phyloP scores from a whole-genome alignment of 2,797 vertebrate species.

The Pagetopsis macropterus region DNA sequence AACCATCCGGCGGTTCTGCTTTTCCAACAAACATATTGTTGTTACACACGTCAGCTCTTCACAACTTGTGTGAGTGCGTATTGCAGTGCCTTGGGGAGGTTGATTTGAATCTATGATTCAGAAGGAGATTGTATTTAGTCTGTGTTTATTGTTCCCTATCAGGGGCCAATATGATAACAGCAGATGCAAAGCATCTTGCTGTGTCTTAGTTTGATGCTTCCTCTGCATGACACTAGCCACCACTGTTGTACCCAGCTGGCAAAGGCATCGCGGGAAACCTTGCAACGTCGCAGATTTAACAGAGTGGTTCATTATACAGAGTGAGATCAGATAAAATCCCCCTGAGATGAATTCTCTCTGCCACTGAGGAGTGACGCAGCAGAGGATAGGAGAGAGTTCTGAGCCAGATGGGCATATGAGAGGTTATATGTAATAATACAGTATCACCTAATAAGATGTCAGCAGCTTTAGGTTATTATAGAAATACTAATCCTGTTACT shows the following conservation, averaged over 20 bases:
- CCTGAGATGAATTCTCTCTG: conserved; percentile 59
- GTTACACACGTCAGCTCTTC: conserved; percentile 24
- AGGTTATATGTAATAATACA: conserved; percentile 51
- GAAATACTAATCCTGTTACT: conserved; percentile 22
- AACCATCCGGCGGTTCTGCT: conserved; percentile 18
- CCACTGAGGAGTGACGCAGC: conserved; percentile 38
- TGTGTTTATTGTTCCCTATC: conserved; percentile 71
- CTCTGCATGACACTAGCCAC: conserved; percentile 42
- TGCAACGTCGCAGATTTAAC: conserved; percentile 33
- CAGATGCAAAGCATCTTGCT: conserved; percentile 65
- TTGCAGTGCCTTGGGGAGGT: conserved; percentile 38
- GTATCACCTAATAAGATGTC: conserved; percentile 63
- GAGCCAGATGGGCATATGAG: conserved; percentile 47
- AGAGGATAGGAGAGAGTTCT: conserved; percentile 30
- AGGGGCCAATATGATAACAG: conserved; percentile 61
- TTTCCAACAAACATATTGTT: conserved; percentile 38
- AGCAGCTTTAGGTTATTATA: conserved; percentile 27
- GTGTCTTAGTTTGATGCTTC: conserved; percentile 63
- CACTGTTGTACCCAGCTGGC: conserved; percentile 54
- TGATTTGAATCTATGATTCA: conserved; percentile 61
- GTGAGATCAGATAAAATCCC: conserved; percentile 70
- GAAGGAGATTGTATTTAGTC: conserved; percentile 55
- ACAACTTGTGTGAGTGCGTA: conserved; percentile 22
- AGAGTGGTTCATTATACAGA: conserved; percentile 67
- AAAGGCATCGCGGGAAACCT: conserved; percentile 39